A percentile compares a stretch with the other conserved stretches of the same genome.
Evolutionary conservation across 2,113 vertebrate genomes (phyloP).

Genomic region (Aix galericulata): DNA sequence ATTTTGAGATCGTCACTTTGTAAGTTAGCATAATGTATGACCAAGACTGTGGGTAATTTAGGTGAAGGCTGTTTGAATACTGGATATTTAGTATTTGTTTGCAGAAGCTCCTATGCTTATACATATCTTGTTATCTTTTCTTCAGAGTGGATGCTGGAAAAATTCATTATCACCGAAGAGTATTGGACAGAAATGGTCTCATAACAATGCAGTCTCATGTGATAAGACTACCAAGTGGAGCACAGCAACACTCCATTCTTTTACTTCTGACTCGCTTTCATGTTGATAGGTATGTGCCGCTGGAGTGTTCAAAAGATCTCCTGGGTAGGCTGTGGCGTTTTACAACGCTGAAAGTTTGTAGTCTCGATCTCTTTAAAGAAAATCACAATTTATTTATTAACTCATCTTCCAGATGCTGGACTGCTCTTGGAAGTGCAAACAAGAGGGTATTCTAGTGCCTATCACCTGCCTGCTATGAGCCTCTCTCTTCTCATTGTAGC

Average conservation of each 20-base stretch:
- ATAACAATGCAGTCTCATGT: slow-evolving; percentile 91
- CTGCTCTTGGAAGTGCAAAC: neutral
- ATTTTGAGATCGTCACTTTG: neutral
- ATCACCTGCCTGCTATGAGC: neutral
- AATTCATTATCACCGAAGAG: slow-evolving; percentile 91
- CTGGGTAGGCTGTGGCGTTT: neutral
- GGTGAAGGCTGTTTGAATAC: neutral
- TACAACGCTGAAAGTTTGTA: neutral
- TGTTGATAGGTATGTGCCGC: slow-evolving; percentile 82
- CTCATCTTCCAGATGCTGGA: neutral
- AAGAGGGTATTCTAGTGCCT: neutral
- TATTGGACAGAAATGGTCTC: slow-evolving; percentile 85
- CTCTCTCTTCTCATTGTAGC: neutral
- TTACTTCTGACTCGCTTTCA: slow-evolving; percentile 92
- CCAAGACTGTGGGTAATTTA: neutral
- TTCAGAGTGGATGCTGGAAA: slow-evolving; percentile 91
- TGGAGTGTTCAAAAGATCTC: neutral
- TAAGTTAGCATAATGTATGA: neutral
- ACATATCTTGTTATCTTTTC: neutral
- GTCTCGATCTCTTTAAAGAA: too few relatives aligned
- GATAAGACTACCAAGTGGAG: slow-evolving; percentile 79
- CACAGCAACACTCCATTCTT: slow-evolving; percentile 91
- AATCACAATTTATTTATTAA: neutral
- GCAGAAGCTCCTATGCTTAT: neutral
- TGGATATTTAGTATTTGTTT: neutral